A percentile compares a stretch with the other conserved stretches of the same genome.
Conservation (phyloP, 2,888 invertebrate genomes). For the Abrostola tripartita region DNA sequence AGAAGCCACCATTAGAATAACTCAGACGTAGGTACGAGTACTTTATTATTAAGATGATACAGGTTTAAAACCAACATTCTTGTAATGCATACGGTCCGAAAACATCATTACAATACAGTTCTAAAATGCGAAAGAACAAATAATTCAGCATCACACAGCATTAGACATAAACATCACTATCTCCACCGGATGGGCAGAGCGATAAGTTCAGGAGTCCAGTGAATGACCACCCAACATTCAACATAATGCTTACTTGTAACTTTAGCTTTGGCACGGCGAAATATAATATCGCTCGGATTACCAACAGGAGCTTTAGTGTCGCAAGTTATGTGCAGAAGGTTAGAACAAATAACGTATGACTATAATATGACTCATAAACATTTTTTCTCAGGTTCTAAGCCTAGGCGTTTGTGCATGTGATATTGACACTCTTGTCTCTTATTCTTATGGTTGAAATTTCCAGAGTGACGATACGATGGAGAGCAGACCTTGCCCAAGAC, state of each 20-base stretch:
- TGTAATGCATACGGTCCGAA: too few species aligned
- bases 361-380: not conserved
- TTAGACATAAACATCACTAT: conserved; percentile 25
- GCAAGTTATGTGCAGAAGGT: conserved; percentile 27
- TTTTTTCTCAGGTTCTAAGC: too few species aligned
- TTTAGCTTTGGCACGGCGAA: conserved; percentile 32
- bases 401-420: not conserved
- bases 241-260: conserved; percentile 36
- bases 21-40: too few species aligned
- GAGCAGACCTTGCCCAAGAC: too few species aligned
- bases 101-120: not conserved
- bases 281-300: conserved; percentile 46
- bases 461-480: too few species aligned
- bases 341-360: not conserved
- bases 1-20: too few species aligned
- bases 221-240: conserved; percentile 44
- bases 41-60: too few species aligned
- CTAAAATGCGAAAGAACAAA: not conserved
- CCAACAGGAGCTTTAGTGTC: not conserved
- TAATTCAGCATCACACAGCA: not conserved
- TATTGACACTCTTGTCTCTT: not conserved
- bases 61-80: too few species aligned
- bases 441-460: too few species aligned
- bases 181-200: conserved; percentile 46
- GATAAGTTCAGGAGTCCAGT: conserved; percentile 29